phyloP scores from a whole-genome alignment of 2,797 vertebrate species.

The Myotis pilosus region DNA sequence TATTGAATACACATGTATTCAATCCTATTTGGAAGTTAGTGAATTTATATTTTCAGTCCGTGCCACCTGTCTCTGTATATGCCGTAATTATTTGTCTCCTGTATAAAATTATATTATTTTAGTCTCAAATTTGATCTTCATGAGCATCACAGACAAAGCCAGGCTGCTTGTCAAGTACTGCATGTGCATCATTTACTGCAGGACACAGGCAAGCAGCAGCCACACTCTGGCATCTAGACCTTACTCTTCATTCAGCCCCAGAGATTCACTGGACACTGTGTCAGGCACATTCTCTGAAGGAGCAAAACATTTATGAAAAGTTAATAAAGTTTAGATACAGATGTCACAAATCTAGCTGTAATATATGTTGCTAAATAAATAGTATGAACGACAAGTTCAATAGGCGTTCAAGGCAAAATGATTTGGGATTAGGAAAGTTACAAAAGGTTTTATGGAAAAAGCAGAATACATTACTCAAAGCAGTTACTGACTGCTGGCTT shows the following conservation, averaged over 20 bases:
- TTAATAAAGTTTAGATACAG: background rate
- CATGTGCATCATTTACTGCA: background rate
- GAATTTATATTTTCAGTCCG: background rate
- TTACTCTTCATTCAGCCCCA: background rate
- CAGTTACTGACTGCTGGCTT: background rate
- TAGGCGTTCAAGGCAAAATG: background rate
- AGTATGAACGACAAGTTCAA: background rate
- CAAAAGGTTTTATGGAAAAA: background rate
- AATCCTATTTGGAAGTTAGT: background rate
- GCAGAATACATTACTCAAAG: background rate
- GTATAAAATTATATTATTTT: constrained; percentile 20
- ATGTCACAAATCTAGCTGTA: background rate
- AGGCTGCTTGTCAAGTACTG: background rate
- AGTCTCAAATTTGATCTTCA: background rate
- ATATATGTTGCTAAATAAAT: background rate
- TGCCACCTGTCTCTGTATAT: background rate
- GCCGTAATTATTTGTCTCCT: background rate
- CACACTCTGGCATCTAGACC: background rate
- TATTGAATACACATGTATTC: background rate
- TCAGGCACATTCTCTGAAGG: background rate
- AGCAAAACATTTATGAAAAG: background rate
- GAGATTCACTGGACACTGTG: background rate
- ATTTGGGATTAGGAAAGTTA: background rate
- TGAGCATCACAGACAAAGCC: background rate
- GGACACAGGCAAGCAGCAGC: background rate